Evolutionary conservation across 2,113 vertebrate genomes (phyloP).

Genomic region (Nymphicus hollandicus): DNA sequence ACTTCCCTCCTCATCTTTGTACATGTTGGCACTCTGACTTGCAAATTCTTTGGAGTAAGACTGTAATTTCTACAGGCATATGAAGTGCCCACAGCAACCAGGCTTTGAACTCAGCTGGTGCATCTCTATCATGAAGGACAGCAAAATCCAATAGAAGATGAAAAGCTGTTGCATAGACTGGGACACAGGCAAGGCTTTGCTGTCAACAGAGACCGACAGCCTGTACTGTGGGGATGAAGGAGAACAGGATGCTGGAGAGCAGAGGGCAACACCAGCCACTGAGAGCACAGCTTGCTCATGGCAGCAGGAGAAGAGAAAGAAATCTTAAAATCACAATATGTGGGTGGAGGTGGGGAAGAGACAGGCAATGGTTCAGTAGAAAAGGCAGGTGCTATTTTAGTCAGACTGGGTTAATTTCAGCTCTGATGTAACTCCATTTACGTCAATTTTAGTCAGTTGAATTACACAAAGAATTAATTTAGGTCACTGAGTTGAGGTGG

Average conservation of each 20-base stretch:
- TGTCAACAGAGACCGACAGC: background rate
- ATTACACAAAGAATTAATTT: conserved; percentile 55
- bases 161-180: background rate
- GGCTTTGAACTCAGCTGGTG: background rate
- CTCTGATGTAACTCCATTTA: conserved; percentile 56
- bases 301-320: background rate
- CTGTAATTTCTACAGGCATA: background rate
- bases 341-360: conserved; percentile 28
- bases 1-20: background rate
- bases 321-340: background rate
- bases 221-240: background rate
- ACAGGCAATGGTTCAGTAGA: background rate
- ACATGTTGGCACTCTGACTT: background rate
- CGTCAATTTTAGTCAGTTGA: conserved; percentile 51
- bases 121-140: background rate
- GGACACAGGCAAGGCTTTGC: accelerated
- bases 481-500: conserved; percentile 15
- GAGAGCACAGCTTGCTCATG: background rate
- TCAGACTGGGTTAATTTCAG: conserved; percentile 56
- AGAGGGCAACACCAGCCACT: background rate
- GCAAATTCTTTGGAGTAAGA: background rate
- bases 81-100: background rate
- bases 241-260: background rate
- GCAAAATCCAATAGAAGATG: background rate
- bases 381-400: conserved; percentile 61